Base-by-base conservation (phyloP, 2,797 vertebrate species). In the Xiphorhynchus erythropygius region DNA sequence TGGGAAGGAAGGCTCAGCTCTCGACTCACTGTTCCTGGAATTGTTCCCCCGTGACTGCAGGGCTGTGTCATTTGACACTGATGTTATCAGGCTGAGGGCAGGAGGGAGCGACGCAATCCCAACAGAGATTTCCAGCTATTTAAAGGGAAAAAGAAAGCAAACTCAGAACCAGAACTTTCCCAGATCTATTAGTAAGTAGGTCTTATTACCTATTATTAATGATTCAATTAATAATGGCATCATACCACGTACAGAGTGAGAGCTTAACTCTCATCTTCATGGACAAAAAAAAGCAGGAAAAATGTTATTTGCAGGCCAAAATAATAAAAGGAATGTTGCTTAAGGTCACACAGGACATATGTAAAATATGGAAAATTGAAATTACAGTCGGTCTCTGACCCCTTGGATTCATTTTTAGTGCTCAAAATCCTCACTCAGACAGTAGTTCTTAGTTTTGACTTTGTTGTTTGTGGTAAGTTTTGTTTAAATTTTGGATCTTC, bases 41-140 rank as follows among this genome's bases (percentile, higher is more conserved):
- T 79, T 87, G 92, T 93, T 90, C 87, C 87, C 59, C 59, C 77
- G 46, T 65, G 59, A 28, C 88, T 73, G 63, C 56, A 50, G n/a
- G 18, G 30, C 88, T 65, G 32, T 89, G 93, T 53, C 84, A 90
- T 22, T 89, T 1, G 62, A 85, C 65, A 42, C 77, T 46, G 96
- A 96, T 89, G 77, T 7, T 93, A 89, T 94, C 92, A 4, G 0
- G 0, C 41, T 33, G 67, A 88, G 65, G 73, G 87, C 80, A 86
- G 85, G 62, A 88, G 47, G 67, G 65, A 90, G 59, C 21, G 44
- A 14, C 28, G 18, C 11, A 7, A 80, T 37, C 82, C 92, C 84
- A 67, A 7, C 42, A 19, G 32, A 75, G 32, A 42, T 70, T 93
- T 76, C 80, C 47, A 78, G 3, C 15, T 14, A 25, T 21, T 65